These are phyloP conservation scores for Drosophila mayaguana DNA, from an alignment of 2,888 invertebrate species.

Conservation along the genomic window DNA sequence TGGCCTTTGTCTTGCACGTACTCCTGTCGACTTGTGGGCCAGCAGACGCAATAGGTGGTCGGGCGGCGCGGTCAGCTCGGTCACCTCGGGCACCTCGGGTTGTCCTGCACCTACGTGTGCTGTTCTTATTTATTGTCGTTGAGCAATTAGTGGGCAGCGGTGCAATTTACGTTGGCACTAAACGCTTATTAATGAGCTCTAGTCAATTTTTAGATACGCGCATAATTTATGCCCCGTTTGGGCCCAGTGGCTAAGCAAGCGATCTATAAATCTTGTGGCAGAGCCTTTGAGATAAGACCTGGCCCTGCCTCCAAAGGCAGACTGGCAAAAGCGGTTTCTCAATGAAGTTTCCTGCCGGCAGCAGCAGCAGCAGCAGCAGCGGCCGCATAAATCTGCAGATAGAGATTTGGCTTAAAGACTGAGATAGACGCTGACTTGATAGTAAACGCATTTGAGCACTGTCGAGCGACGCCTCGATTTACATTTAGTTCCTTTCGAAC, in stretches of 20 bases:
- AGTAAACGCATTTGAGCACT: conserved; percentile 45
- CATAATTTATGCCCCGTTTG: conserved; percentile 42
- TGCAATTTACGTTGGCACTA: conserved; percentile 55
- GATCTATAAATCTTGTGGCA: conserved; percentile 67
- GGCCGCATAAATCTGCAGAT: neutral
- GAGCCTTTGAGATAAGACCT: conserved; percentile 49
- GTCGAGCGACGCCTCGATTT: conserved; percentile 33
- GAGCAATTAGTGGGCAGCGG: conserved; percentile 59
- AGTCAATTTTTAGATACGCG: conserved; percentile 54
- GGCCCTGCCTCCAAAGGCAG: neutral
- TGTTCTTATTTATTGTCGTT: conserved; percentile 38
- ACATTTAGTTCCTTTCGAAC: neutral
- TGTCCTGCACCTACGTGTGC: conserved; percentile 47
- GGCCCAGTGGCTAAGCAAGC: conserved; percentile 23
- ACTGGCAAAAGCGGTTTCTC: neutral
- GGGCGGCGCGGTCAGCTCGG: conserved; percentile 2
- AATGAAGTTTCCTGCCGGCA: conserved; percentile 1
- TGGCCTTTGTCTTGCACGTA: conserved; percentile 29
- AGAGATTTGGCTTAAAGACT: conserved; percentile 13
- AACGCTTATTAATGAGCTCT: conserved; percentile 73
- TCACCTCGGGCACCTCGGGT: neutral
- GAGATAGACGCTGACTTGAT: neutral
- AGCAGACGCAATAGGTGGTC: conserved; percentile 48
- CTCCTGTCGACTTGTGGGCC: conserved; percentile 7
- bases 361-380: neutral